Evolutionary conservation across 2,797 vertebrate genomes (phyloP).

Genomic region (Xiphophorus birchmanni): DNA sequence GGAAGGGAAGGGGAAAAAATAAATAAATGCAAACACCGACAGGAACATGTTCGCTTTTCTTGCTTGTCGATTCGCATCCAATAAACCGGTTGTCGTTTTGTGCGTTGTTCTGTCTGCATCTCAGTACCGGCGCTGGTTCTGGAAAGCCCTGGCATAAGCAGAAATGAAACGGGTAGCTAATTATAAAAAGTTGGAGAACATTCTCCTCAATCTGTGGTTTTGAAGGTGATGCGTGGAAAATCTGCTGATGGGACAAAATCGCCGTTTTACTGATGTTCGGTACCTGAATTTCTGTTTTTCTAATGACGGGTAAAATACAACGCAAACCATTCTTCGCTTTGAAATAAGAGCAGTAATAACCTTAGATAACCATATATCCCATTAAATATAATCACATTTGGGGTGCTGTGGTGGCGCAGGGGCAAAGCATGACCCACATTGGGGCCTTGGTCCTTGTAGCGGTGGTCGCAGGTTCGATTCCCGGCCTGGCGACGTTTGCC

Average conservation of each 20-base stretch:
- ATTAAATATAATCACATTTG: neutral
- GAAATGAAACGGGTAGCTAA: slow-evolving; percentile 30
- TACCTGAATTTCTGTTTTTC: neutral
- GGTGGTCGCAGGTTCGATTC: no score
- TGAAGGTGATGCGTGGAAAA: slow-evolving; percentile 19
- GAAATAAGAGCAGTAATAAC: neutral
- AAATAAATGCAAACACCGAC: slow-evolving; percentile 7
- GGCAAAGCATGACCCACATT: no score
- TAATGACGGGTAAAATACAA: neutral
- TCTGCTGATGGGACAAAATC: slow-evolving; percentile 32
- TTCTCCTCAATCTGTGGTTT: slow-evolving; percentile 12
- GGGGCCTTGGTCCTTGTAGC: no score
- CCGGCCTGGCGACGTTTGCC: no score
- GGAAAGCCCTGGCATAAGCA: slow-evolving; percentile 23
- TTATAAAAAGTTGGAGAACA: slow-evolving; percentile 48
- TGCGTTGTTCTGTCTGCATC: slow-evolving; percentile 11
- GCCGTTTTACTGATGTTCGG: neutral
- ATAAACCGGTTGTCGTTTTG: slow-evolving; percentile 29
- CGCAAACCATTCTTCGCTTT: neutral
- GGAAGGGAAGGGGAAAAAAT: neutral
- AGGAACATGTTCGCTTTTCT: slow-evolving; percentile 21
- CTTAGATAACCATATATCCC: neutral
- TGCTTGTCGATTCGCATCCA: slow-evolving; percentile 44
- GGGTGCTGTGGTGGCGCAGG: no score
- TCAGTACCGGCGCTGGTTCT: slow-evolving; percentile 3